phyloP scores from a whole-genome alignment of 2,113 vertebrate species.

The Sorex fumeus region DNA sequence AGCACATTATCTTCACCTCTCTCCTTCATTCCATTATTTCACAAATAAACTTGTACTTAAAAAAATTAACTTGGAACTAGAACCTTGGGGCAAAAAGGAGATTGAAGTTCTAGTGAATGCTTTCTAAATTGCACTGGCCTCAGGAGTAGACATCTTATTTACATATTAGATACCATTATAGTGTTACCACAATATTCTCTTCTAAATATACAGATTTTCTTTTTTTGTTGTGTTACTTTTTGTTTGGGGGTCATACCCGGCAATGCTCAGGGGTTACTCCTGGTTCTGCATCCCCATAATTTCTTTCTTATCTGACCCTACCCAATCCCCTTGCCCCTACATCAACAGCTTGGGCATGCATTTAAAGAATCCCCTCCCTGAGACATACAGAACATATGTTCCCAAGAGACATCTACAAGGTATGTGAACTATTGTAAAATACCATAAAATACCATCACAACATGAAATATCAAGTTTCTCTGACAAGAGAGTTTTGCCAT shows the following conservation, averaged over 20 bases:
- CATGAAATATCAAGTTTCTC: no score
- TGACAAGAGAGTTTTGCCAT: background rate
- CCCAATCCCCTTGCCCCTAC: background rate
- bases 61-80: slow-evolving; percentile 1
- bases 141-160: background rate
- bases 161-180: no score
- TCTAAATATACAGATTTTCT: background rate
- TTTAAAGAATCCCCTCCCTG: background rate
- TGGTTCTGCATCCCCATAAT: no score
- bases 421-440: background rate
- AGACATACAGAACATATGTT: background rate
- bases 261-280: no score
- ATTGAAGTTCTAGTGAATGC: background rate
- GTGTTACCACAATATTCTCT: background rate
- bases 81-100: background rate
- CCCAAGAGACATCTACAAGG: background rate
- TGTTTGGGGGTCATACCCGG: no score
- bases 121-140: background rate
- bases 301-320: background rate
- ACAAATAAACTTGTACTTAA: no score
- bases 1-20: no score
- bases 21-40: no score
- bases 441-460: no score
- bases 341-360: background rate
- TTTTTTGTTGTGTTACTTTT: no score